Evolutionary conservation across 1,140 invertebrate species (phyloP).

Genomic region (Drosophila orosa): DNA sequence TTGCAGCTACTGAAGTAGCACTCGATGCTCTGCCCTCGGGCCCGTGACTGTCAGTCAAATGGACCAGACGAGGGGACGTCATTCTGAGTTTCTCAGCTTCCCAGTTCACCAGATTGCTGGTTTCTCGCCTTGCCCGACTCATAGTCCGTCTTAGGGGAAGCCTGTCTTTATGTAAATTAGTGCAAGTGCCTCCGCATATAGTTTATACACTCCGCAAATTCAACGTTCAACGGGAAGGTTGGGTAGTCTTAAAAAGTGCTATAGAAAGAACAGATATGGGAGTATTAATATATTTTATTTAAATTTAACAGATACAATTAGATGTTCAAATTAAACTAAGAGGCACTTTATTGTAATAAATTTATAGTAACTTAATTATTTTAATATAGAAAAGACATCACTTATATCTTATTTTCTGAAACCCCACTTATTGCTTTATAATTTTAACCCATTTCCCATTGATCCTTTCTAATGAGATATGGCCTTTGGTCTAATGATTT

Average conservation of each 20-base stretch:
- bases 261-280: too few relatives aligned
- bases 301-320: background rate
- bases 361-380: background rate
- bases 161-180: constrained; percentile 79
- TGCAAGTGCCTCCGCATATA: constrained; percentile 55
- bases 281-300: too few relatives aligned
- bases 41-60: constrained; percentile 76
- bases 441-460: constrained; percentile 1
- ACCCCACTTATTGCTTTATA: constrained; percentile 6
- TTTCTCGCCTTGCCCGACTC: background rate
- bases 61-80: constrained; percentile 65
- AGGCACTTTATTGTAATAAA: background rate
- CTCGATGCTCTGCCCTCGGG: constrained; percentile 55
- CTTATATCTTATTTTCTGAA: too few relatives aligned
- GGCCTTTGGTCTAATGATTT: constrained; percentile 27
- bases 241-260: too few relatives aligned
- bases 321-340: background rate
- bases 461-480: constrained; percentile 41
- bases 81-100: constrained; percentile 18
- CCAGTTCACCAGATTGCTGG: background rate
- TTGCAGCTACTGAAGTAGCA: constrained; percentile 79
- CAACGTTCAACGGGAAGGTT: too few relatives aligned
- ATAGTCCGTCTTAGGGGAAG: constrained; percentile 7
- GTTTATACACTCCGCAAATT: background rate
- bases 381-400: too few relatives aligned